Percentiles rank a stretch among this genome's conserved stretches.
Evolutionary conservation across 2,797 vertebrate genomes (phyloP).

Genomic region (Agapornis canus): DNA sequence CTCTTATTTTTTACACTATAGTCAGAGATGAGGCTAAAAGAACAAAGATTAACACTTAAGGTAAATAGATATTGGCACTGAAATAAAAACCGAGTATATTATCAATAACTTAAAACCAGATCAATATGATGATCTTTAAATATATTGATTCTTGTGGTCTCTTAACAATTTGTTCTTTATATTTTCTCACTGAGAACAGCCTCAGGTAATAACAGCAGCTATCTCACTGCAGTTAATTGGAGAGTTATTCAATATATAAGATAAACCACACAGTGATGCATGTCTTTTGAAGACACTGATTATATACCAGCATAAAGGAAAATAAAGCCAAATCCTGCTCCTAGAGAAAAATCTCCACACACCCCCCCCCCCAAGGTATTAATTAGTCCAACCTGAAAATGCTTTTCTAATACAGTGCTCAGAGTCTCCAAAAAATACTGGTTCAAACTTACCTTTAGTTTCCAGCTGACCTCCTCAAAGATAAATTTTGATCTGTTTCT

Average conservation of each 20-base stretch:
- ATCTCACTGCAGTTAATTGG: neutral
- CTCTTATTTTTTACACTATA: neutral
- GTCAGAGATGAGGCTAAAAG: neutral
- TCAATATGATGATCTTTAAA: neutral
- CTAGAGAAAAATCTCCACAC: neutral
- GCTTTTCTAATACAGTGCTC: neutral
- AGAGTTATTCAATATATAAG: neutral
- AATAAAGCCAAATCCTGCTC: neutral
- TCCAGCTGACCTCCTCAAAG: constrained; percentile 28
- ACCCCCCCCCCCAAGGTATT: neutral
- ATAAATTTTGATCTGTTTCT: constrained; percentile 70
- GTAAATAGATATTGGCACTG: neutral
- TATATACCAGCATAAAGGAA: neutral
- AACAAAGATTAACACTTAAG: neutral
- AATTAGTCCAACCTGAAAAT: neutral
- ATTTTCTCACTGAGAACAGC: neutral
- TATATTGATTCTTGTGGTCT: neutral
- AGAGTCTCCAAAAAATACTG: neutral
- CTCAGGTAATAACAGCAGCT: neutral
- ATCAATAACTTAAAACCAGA: neutral
- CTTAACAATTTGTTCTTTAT: neutral
- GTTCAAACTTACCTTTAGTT: constrained; percentile 73
- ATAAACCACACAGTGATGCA: neutral
- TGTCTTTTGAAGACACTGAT: neutral
- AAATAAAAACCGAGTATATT: neutral